Evolutionary conservation across 64 coral and sea anemone species (phyloP).

Genomic region (Anthopleura sola): DNA sequence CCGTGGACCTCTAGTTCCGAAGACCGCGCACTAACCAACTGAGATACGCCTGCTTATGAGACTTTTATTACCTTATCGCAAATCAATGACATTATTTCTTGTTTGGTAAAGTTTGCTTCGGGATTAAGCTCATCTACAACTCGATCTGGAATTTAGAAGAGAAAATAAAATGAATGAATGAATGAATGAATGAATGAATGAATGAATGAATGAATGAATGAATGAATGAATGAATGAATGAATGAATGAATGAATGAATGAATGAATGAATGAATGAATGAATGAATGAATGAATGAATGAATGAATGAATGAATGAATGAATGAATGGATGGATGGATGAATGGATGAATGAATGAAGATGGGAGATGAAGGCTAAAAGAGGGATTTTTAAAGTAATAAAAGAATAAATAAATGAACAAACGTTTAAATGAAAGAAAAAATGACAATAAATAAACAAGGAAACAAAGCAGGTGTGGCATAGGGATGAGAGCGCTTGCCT

Average conservation of each 20-base stretch:
- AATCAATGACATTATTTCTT: constrained; percentile 94
- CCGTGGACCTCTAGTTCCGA: no score
- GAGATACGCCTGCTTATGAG: no score
- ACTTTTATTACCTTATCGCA: constrained; percentile 87
- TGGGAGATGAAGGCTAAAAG: no score
- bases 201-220: neutral
- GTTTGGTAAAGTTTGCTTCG: constrained; percentile 94
- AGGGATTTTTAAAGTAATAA: no score
- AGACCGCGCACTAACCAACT: no score
- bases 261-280: no score
- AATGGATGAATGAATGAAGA: neutral
- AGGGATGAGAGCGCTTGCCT: no score
- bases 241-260: neutral
- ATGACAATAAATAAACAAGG: no score
- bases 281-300: neutral
- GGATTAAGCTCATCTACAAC: constrained; percentile 97
- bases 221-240: neutral
- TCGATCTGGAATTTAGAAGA: constrained; percentile 57
- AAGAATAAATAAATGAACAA: neutral
- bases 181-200: neutral
- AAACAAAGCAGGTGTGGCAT: no score
- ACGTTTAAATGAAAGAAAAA: no score
- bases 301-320: neutral
- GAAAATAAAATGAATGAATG: neutral
- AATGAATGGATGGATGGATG: no score